phyloP scores from a whole-genome alignment of 2,797 vertebrate species.

The Falco concolor region DNA sequence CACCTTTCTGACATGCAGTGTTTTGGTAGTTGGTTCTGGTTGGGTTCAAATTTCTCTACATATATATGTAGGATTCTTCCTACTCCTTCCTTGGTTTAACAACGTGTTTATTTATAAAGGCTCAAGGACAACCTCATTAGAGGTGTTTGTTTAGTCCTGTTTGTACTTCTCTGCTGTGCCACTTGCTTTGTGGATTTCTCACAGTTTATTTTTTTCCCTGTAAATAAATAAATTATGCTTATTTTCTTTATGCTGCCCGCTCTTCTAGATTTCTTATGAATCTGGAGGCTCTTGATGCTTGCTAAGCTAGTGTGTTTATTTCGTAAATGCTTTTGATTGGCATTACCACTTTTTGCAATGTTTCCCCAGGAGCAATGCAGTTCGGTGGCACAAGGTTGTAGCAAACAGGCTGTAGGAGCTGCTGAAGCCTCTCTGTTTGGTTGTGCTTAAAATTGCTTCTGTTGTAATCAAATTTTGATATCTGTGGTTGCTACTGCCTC shows the following conservation, averaged over 20 bases:
- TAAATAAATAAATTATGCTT: neutral
- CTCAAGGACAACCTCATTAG: neutral
- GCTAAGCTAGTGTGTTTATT: neutral
- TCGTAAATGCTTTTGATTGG: neutral
- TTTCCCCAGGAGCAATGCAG: neutral
- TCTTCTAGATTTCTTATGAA: neutral
- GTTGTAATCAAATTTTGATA: neutral
- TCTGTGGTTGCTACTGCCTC: neutral
- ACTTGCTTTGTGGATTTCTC: neutral
- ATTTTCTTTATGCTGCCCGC: neutral
- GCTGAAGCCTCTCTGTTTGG: neutral
- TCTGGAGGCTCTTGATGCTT: neutral
- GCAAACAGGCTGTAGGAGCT: neutral
- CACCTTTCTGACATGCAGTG: neutral
- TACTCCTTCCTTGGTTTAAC: neutral
- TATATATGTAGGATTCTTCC: neutral
- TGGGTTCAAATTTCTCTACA: neutral
- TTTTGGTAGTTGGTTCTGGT: neutral
- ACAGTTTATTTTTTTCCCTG: neutral
- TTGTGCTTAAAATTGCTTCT: neutral
- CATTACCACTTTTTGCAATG: neutral
- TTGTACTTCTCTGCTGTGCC: neutral
- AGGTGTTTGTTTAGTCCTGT: neutral
- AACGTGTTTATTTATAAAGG: neutral
- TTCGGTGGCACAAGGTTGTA: neutral